Evolutionary conservation across 2,113 vertebrate species (phyloP), one percentile per base, ranked within the genome.

Genomic region (Natator depressus): DNA sequence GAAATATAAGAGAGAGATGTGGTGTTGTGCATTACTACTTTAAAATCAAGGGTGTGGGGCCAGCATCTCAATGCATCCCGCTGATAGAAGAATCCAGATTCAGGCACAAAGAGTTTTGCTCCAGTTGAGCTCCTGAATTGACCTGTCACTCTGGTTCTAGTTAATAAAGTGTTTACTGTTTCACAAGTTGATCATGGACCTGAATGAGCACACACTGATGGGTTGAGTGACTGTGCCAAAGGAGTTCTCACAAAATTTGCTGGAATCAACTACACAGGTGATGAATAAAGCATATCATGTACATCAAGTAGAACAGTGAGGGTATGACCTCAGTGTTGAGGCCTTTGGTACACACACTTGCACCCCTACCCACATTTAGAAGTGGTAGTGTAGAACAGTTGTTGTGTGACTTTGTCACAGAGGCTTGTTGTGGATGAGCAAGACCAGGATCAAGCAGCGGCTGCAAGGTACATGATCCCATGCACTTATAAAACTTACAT

Each of bases 361-460:
- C 1, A 80, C 14, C 2, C 50, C 50, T 59, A 47, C 16, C 20
- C 0, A 0, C 14, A 3, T 14, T 84, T 49, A 76, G 62, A 91
- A 11, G 62, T 2, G 82, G 50, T 2, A 29, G 10, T 87, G 7
- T 6, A 62, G 24, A 93, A 65, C 12, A 46, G 17, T 87, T 3
- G 0, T 3, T 50, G 4, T 59, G 46, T 92, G 4, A 49, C 91
- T 22, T 47, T 87, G 19, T 83, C 69, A 29, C 12, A 46, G 24
- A 84, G 1, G 1, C 69, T 89, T 83, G 6, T 4, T 5, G 35
- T 17, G 14, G 76, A 55, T 19, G 54, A 80, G 83, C 1, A 47
- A 27, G 19, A 51, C 6, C 1, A 9, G 42, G 7, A 35, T 4
- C 65, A 49, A 9, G 8, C 80, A 24, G 38, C 5, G 38, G 22